Evolutionary conservation across 1,140 invertebrate species (phyloP).

Genomic region (Piezodorus guildinii): DNA sequence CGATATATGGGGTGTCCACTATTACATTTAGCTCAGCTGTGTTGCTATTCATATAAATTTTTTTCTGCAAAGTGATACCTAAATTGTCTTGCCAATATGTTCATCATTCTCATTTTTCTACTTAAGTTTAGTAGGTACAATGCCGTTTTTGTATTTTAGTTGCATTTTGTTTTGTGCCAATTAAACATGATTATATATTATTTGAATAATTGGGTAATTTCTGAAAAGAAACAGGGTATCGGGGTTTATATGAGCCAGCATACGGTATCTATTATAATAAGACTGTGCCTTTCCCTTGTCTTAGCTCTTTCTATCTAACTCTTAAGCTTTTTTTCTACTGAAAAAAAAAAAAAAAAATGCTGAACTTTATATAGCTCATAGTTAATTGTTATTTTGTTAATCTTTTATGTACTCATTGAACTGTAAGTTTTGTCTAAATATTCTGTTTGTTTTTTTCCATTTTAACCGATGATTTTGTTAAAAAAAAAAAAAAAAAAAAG

Average conservation of each 20-base stretch:
- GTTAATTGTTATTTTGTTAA: no score
- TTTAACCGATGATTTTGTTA: no score
- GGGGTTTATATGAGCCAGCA: conserved; percentile 1
- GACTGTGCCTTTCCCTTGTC: conserved; percentile 9
- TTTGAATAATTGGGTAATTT: conserved; percentile 8
- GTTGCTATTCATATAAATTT: neutral
- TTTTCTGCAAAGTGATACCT: neutral
- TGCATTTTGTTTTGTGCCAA: conserved; percentile 2
- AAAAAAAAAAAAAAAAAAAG: no score
- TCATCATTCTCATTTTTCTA: neutral
- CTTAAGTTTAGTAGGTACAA: neutral
- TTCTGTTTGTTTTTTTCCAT: no score
- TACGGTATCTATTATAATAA: neutral
- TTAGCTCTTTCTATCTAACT: neutral
- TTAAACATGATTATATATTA: neutral
- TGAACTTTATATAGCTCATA: no score
- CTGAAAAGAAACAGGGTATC: conserved; percentile 9
- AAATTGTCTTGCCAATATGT: neutral
- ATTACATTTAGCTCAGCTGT: neutral
- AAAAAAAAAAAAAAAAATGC: no score
- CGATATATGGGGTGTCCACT: neutral
- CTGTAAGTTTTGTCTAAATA: no score
- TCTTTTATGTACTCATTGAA: no score
- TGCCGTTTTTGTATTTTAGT: neutral
- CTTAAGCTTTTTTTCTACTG: no score